These are phyloP conservation scores for Spea bombifrons DNA, from an alignment of 2,113 vertebrate genomes.

Conservation along the genomic window DNA sequence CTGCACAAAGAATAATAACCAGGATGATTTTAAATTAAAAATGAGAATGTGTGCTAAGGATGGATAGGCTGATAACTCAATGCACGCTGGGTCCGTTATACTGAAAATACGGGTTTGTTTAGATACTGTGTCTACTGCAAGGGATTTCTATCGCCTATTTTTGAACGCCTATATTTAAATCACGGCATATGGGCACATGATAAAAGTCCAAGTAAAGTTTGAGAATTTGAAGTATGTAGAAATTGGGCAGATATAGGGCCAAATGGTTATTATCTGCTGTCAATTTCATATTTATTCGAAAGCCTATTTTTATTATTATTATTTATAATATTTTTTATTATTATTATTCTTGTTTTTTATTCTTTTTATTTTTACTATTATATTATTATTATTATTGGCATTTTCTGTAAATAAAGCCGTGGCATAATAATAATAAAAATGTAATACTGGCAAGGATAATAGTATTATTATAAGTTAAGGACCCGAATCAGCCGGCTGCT, in stretches of 20 bases:
- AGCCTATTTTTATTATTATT: too few relatives aligned
- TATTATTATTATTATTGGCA: not conserved
- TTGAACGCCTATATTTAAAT: not conserved
- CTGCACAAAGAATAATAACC: conserved; percentile 44
- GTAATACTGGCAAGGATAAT: too few relatives aligned
- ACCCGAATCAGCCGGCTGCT: not conserved
- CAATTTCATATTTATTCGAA: too few relatives aligned
- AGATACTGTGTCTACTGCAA: not conserved
- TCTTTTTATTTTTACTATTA: not conserved
- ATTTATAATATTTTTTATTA: too few relatives aligned
- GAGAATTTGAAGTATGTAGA: too few relatives aligned
- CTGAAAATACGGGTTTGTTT: not conserved
- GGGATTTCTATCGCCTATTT: not conserved
- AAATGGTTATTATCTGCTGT: too few relatives aligned
- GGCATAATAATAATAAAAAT: too few relatives aligned
- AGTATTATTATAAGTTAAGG: not conserved
- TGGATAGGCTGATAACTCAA: not conserved
- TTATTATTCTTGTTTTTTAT: too few relatives aligned
- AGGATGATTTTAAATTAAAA: conserved; percentile 29
- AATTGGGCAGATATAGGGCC: too few relatives aligned
- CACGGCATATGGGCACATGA: too few relatives aligned
- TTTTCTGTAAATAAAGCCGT: not conserved
- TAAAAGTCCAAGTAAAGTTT: too few relatives aligned
- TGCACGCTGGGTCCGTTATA: conserved; percentile 14
- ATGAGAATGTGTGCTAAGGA: conserved; percentile 7